phyloP scores from a whole-genome alignment of 2,113 vertebrate genomes.

The Ciconia stormi region DNA sequence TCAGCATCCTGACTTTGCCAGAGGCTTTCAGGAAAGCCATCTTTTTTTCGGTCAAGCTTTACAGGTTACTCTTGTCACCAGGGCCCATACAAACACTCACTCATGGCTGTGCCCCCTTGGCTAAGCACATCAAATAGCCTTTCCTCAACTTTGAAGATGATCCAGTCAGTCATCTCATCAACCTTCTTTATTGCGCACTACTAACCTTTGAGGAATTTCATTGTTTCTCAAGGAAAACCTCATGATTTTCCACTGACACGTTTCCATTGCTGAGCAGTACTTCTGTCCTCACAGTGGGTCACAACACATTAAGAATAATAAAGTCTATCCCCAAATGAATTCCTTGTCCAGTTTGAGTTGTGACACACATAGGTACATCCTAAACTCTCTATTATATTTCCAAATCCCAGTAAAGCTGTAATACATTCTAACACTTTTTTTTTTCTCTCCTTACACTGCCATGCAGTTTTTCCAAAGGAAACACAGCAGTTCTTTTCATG shows the following conservation, averaged over 20 bases:
- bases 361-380: background rate
- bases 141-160: background rate
- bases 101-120: background rate
- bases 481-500: constrained; percentile 56
- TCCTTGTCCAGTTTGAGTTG: background rate
- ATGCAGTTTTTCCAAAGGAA: constrained; percentile 64
- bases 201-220: background rate
- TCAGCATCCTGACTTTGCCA: constrained; percentile 1
- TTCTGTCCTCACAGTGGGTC: background rate
- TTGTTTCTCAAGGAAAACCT: background rate
- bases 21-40: background rate
- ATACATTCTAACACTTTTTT: constrained; percentile 46
- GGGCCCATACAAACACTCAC: background rate
- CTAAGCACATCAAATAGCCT: background rate
- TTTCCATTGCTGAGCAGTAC: background rate
- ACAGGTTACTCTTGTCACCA: background rate
- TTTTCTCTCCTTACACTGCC: background rate
- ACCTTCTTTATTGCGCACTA: background rate
- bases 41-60: background rate
- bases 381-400: background rate
- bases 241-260: background rate
- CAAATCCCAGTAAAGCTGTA: constrained; percentile 14
- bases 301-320: background rate
- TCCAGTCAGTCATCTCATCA: background rate
- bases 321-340: background rate